Base-by-base conservation (phyloP, 2,888 invertebrate genomes). In the Acronicta leporina region DNA sequence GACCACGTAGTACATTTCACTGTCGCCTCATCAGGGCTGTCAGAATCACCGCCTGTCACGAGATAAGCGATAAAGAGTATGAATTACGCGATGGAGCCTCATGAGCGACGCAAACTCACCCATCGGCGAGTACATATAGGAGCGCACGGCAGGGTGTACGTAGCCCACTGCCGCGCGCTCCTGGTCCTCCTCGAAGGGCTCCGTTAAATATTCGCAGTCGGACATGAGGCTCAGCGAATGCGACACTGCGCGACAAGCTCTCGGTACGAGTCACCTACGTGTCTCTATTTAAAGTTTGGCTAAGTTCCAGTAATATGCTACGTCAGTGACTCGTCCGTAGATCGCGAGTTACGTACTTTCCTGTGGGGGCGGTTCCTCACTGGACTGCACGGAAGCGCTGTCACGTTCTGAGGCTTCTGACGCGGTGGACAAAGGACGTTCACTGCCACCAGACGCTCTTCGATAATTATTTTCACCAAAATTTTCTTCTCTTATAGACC, bases 21-120 rank as follows among this genome's bases (percentile, higher is more conserved):
- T 66, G 96, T 95, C 51, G 95, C 95, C 80, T 96, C 96, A 75
- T 96, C 96, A 66, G 95, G 94, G 86, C 95, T 95, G 82, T 96
- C 95, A 79, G 95, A 95, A 83, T 95, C 95, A 71, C 92, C 95
- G 91, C 95, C 94, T 94, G 94, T 88, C 87, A 92, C 87, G 86
- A 93, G 82, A 92, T 80, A 87, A 86, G 73, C 70, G 68, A 75
- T 88, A 80, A 85, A 80, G 76, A 82, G 73, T 74, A 77, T 75
- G 70, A 78, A 76, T 73, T 64, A 73, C 71, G 68, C 63, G 73
- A 49, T 61, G 73, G 81, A 88, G 88, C 87, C 87, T 87, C 88
- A 86, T 77, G 83, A 79, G 48, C 87, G 83, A 84, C 81, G 71
- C 74, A 69, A 77, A 94, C 95, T 89, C 90, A 95, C 95, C 95